Evolutionary conservation across 2,888 invertebrate genomes (phyloP), one percentile per base, ranked within the genome.

Genomic region (Andrena hattorfiana): DNA sequence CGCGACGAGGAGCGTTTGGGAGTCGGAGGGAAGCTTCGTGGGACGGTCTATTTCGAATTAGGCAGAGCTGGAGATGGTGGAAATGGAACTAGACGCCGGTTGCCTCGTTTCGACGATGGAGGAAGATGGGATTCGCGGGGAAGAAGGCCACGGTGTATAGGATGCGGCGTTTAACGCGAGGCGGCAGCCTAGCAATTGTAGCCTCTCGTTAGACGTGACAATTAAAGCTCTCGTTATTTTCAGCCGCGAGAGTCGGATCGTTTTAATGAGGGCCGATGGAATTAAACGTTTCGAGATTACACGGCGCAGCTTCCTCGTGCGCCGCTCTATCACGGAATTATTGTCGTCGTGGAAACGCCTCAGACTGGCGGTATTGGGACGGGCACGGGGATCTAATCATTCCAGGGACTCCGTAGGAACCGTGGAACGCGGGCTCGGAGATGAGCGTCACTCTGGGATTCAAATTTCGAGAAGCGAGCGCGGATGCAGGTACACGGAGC

Each of bases 171-270:
- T 13, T 7, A 56, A 2, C 32, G 32, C 49, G 6, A 32, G 8
- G 10, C 48, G 63, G 42, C 30, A 48, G 63, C 59, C 30, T 23
- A 49, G 69, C 59, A 49, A 48, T 69, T 63, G 56, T 54, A 42
- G 62, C 30, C 51, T 62, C 75, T 54, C 63, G 67, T 76, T 78
- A 76, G 62, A 70, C 64, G 69, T 23, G 77, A 79, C 79, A 70
- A 76, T 79, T 79, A 79, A 70, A 70, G 54, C 49, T 59, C 77
- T 77, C 77, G 78, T 78, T 78, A 78, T 78, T 78, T 79, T 66
- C 79, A 64, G 77, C 79, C 69, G 32, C 69, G 69, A 42, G 69
- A 68, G 59, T 35, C 77, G 77, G 56, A 76, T 76, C 68, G 77
- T 64, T 79, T 79, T 79, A 76, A 70, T 28, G 69, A 76, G 69